A percentile compares a stretch with the other conserved stretches of the same genome.
phyloP scores from a whole-genome alignment of 2,113 vertebrate species.

The Dissostichus mawsoni region DNA sequence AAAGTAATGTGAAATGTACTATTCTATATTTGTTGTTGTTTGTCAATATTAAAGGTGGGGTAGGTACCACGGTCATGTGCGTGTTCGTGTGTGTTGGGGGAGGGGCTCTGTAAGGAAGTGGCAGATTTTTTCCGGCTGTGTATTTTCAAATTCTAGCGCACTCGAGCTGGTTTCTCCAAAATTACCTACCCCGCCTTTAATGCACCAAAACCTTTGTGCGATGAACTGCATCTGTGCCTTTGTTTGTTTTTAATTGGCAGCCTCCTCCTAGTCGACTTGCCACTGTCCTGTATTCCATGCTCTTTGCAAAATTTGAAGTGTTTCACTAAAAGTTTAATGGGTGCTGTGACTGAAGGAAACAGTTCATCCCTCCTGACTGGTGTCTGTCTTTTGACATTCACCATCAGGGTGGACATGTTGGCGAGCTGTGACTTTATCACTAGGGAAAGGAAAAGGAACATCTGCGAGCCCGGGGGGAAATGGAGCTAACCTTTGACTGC shows the following conservation, averaged over 20 bases:
- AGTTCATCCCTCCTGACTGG: slow-evolving; percentile 11
- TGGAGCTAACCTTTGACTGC: slow-evolving; percentile 1
- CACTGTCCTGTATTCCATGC: background rate
- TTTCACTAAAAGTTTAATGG: slow-evolving; percentile 26
- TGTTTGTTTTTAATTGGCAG: background rate
- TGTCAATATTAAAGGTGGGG: no score
- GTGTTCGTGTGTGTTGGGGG: no score
- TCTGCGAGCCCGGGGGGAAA: background rate
- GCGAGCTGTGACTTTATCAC: slow-evolving; percentile 14
- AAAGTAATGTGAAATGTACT: no score
- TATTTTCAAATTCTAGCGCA: no score
- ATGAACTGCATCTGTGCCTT: background rate
- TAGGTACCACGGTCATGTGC: no score
- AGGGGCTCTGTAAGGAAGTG: no score
- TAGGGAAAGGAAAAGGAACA: slow-evolving; percentile 28
- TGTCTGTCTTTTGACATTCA: slow-evolving; percentile 36
- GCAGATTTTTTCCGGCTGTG: no score
- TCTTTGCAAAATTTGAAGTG: slow-evolving; percentile 31
- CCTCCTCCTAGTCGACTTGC: background rate
- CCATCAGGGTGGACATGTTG: slow-evolving; percentile 23
- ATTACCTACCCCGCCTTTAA: no score
- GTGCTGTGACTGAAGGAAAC: background rate
- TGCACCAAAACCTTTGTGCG: background rate
- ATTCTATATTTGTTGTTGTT: no score
- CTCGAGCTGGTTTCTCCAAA: no score